phyloP scores from a whole-genome alignment of 1,140 invertebrate species.

The Helicoverpa zea region DNA sequence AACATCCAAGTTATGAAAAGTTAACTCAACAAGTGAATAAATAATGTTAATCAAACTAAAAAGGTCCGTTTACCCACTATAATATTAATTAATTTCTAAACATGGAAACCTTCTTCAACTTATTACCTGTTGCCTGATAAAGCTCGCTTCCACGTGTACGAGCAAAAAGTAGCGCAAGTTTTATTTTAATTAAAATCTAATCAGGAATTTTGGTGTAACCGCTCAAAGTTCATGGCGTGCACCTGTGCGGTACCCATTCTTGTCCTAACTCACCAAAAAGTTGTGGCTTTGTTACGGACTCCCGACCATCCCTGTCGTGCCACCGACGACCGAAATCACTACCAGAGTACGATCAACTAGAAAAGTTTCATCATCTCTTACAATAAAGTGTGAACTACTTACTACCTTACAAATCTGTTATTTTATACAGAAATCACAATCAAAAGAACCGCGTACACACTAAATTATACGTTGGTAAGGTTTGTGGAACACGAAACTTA shows the following conservation, averaged over 20 bases:
- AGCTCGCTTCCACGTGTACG: neutral
- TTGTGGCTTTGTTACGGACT: constrained; percentile 49
- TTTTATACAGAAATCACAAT: constrained; percentile 42
- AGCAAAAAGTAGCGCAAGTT: neutral
- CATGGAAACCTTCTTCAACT: neutral
- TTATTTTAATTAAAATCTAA: constrained; percentile 24
- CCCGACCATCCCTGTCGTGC: neutral
- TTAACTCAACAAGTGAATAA: too few species aligned
- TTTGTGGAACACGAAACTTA: constrained; percentile 46
- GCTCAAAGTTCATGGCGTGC: constrained; percentile 44
- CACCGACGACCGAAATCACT: constrained; percentile 44
- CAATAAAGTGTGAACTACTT: constrained; percentile 8
- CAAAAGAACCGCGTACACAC: constrained; percentile 28
- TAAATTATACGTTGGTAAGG: constrained; percentile 38
- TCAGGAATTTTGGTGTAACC: constrained; percentile 1
- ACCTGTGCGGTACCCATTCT: constrained; percentile 11
- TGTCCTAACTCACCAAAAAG: constrained; percentile 48
- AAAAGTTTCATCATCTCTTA: neutral
- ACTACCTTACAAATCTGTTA: constrained; percentile 11
- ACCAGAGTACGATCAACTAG: neutral
- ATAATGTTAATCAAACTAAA: too few species aligned
- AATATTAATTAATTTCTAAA: neutral
- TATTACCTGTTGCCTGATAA: neutral
- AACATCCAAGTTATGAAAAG: too few species aligned
- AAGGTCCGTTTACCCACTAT: neutral